Percentiles rank a stretch among this genome's conserved stretches.
Conservation (phyloP, 2,888 invertebrate species). For the Hirtodrosophila duncani region DNA sequence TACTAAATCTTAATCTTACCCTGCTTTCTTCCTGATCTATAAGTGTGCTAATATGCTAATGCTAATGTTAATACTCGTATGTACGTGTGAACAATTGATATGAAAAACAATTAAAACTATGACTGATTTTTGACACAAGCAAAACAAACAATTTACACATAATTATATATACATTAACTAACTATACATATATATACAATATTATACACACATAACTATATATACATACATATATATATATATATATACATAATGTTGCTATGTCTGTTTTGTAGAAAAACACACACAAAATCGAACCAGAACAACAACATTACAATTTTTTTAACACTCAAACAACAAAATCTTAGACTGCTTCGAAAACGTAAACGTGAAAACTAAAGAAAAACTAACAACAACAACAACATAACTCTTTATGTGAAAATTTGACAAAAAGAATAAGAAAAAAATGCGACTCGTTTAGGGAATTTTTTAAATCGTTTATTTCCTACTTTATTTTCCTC, state of each 20-base stretch:
- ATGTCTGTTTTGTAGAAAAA: conserved; percentile 29
- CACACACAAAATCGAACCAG: conserved; percentile 12
- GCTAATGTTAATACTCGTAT: conserved; percentile 15
- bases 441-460: conserved; percentile 77
- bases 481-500: conserved; percentile 30
- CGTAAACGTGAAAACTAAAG: conserved; percentile 50
- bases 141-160: conserved; percentile 59
- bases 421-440: conserved; percentile 43
- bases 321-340: conserved; percentile 65
- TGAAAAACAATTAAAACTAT: conserved; percentile 68
- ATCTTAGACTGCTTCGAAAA: conserved; percentile 75
- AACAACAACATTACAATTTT: conserved; percentile 53
- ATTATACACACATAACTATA: conserved; percentile 43
- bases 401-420: conserved; percentile 31
- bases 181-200: conserved; percentile 20
- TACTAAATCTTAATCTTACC: too few relatives aligned
- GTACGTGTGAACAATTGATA: conserved; percentile 23
- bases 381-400: conserved; percentile 14
- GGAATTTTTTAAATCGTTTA: conserved; percentile 69
- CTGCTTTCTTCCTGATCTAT: too few relatives aligned
- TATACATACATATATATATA: conserved; percentile 38
- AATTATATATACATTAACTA: conserved; percentile 34
- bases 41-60: too few relatives aligned
- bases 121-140: conserved; percentile 70
- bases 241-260: conserved; percentile 55